A percentile compares a stretch with the other conserved stretches of the same genome.
phyloP scores from a whole-genome alignment of 2,113 vertebrate genomes.

The Leucoraja erinaceus region DNA sequence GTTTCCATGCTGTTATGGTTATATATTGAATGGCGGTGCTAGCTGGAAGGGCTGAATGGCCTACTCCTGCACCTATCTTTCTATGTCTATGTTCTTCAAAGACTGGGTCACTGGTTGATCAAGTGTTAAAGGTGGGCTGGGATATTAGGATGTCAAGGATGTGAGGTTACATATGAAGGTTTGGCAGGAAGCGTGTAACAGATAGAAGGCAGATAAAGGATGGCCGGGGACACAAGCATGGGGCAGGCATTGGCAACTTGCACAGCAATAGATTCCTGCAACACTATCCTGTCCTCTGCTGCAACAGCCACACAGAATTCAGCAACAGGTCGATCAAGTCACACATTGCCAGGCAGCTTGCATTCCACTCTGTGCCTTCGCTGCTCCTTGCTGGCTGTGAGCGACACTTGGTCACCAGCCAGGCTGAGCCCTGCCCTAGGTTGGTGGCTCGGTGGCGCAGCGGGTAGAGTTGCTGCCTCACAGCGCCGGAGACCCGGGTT shows the following conservation, averaged over 20 bases:
- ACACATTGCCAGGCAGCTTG: not conserved
- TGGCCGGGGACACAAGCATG: not conserved
- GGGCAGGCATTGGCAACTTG: not conserved
- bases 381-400: not conserved
- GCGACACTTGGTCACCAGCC: not conserved
- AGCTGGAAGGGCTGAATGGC: too few relatives aligned
- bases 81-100: too few relatives aligned
- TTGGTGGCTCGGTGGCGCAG: too few relatives aligned
- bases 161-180: not conserved
- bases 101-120: not conserved
- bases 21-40: too few relatives aligned
- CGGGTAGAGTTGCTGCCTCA: too few relatives aligned
- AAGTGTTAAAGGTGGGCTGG: not conserved
- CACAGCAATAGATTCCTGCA: not conserved
- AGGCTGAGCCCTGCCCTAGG: not conserved
- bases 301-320: not conserved
- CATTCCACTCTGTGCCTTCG: not conserved
- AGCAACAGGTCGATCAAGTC: not conserved
- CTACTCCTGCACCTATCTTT: too few relatives aligned
- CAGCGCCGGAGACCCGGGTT: too few relatives aligned
- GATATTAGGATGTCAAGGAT: not conserved
- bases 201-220: constrained; percentile 26
- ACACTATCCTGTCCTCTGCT: constrained; percentile 15
- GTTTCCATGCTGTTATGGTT: too few relatives aligned
- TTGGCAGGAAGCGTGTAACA: not conserved